Percentiles rank a stretch among this genome's conserved stretches.
Conservation (phyloP, 2,888 invertebrate genomes). For the Yponomeuta malinellus region DNA sequence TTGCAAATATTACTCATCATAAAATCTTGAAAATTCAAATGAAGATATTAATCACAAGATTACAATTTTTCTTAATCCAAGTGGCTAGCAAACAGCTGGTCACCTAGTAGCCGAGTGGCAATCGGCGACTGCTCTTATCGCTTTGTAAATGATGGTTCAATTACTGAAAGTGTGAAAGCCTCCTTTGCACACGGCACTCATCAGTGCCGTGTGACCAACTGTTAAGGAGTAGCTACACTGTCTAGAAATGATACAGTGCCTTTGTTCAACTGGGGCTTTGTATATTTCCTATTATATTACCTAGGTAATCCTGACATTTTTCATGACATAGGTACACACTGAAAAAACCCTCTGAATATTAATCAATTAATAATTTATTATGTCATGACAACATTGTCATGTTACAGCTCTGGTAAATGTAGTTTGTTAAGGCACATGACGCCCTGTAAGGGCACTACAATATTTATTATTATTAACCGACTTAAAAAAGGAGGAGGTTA, state of each 20-base stretch:
- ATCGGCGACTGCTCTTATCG: conserved; percentile 9
- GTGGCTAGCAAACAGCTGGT: background rate
- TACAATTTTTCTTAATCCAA: background rate
- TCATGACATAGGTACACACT: too few relatives aligned
- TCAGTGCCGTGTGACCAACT: conserved; percentile 15
- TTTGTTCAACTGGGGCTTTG: background rate
- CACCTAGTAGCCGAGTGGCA: background rate
- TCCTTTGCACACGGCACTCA: conserved; percentile 17
- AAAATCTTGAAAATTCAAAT: background rate
- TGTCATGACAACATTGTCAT: too few relatives aligned
- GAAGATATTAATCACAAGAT: background rate
- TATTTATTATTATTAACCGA: too few relatives aligned
- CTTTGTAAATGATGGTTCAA: conserved; percentile 1
- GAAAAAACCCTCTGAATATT: too few relatives aligned
- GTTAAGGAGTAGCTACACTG: conserved; percentile 3
- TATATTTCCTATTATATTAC: too few relatives aligned
- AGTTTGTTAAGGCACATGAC: too few relatives aligned
- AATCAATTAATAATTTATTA: too few relatives aligned
- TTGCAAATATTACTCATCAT: background rate
- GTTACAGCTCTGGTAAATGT: too few relatives aligned
- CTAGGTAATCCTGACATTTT: too few relatives aligned
- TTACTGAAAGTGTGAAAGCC: conserved; percentile 15
- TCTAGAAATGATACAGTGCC: background rate
- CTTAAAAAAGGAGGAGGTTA: too few relatives aligned
- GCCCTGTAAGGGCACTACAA: too few relatives aligned